phyloP scores from a whole-genome alignment of 2,113 vertebrate species.

The Arenaria interpres region DNA sequence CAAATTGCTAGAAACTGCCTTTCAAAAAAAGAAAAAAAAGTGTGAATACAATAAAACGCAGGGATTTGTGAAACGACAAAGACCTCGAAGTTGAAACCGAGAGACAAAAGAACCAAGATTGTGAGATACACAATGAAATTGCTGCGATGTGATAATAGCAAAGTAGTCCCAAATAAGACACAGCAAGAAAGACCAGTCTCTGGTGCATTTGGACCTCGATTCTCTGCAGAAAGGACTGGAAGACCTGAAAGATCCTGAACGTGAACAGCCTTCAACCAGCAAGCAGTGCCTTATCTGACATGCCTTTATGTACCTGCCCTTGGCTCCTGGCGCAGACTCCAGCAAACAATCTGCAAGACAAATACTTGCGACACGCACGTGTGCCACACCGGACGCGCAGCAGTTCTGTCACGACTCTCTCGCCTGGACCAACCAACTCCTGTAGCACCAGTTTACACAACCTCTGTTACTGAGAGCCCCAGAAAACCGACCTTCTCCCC shows the following conservation, averaged over 20 bases:
- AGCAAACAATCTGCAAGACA: not conserved
- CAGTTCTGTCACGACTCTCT: not conserved
- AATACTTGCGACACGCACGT: not conserved
- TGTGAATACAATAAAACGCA: not conserved
- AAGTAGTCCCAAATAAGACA: not conserved
- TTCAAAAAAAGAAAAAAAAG: not conserved
- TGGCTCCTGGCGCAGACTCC: not conserved
- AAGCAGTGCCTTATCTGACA: not conserved
- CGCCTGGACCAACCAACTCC: not conserved
- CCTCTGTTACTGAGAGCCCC: not conserved
- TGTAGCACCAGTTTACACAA: not conserved
- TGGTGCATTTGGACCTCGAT: not conserved
- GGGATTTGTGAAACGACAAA: not conserved
- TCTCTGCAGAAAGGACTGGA: not conserved
- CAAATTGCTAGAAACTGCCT: not conserved
- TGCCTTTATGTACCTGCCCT: not conserved
- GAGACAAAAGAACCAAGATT: not conserved
- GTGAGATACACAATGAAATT: not conserved
- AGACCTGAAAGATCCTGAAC: not conserved
- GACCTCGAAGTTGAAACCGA: not conserved
- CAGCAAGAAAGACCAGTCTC: not conserved
- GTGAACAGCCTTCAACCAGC: not conserved
- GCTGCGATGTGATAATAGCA: not conserved
- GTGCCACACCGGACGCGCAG: not conserved
- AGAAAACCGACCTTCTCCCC: not conserved